Evolutionary conservation across 1,140 invertebrate genomes (phyloP), one percentile per base, ranked within the genome.

Genomic region (Bombus superbus): DNA sequence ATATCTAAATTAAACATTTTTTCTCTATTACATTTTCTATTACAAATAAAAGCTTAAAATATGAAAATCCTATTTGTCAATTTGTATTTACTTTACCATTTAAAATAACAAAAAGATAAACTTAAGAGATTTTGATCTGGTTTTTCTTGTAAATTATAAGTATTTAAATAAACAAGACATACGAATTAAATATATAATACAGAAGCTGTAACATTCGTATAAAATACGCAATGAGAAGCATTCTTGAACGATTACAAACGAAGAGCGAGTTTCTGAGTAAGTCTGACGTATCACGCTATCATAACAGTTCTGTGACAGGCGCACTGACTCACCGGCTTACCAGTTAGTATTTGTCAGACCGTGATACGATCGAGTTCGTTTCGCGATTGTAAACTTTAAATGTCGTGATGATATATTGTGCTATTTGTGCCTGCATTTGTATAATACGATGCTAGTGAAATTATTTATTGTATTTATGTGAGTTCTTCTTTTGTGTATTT

Each of bases 311-410:
- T 82, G 80, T 38, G 80, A 81, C 80, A 42, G 57, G 57, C 53
- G 69, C 57, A 74, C 80, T 82, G 80, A 82, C 69, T 82, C 80
- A 82, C 69, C 80, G 80, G 72, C 69, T 82, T 57, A 47, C 53
- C 80, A 71, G 59, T 47, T 57, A 82, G 80, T 82, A 35, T 72
- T 64, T 38, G 71, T 82, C 71, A 22, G 53, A 28, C 53, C 25
- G 71, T 38, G 40, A 68, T 42, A 64, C 71, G 32, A n/a, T 44
- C 18, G 22, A n/a, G 38, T 25, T 44, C 53, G 80, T 44, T 62
- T 22, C n/a, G 6, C 42, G 71, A 44, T 22, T 38, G 25, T n/a
- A 38, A 80, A 28, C 53, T 71, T 74, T 25, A 64, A 74, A 44
- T 74, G n/a, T 64, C 2, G n/a, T 40, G 53, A 62, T 15, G 42